Base-by-base conservation (phyloP, 2,113 vertebrate genomes). In the Hemichromis elongatus region DNA sequence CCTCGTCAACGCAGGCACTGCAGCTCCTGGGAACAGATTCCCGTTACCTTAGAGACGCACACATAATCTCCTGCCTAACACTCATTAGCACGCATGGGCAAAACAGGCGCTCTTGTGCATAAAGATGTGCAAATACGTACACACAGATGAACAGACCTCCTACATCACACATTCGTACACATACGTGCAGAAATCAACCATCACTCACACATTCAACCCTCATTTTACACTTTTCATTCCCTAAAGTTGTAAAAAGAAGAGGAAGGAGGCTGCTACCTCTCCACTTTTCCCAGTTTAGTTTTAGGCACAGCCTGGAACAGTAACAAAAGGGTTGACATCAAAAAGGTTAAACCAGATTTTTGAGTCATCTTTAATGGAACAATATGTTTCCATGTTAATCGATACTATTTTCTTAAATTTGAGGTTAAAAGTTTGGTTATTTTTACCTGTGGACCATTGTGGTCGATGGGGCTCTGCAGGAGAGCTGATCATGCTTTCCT, bases 1-100 rank as follows among this genome's bases (percentile, higher is more conserved):
- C 68, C 42, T 10, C 9, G 2, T 56, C 81, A 88, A 82, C 86
- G 82, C 88, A 77, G 86, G 37, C 83, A 19, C 87, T 80, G 52
- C 86, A 85, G 82, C 93, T 94, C 94, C 90, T 93, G 94, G 93
- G 94, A 95, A 95, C 89, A 91, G 87, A 90, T 75, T 80, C 79
- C 89, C 19, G 86, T 93, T 90, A 90, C 92, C 93, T 92, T 90
- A 92, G 92, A 94, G 92, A 93, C 89, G 68, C 86, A 85, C 68
- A 50, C 93, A 93, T 93, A 95, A 93, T 93, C 94, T 93, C 87
- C 89, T 86, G 86, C 86, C 87, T 80, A 89, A 86, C 88, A 80
- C 90, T 93, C 93, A 95, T 93, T 92, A 92, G 91, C 87, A 90
- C 88, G 85, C 86, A 91, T 26, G 66, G 63, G 77, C 79, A 83